Evolutionary conservation across 2,797 vertebrate genomes (phyloP), one percentile per base, ranked within the genome.

Genomic region (Sparidentex hasta): DNA sequence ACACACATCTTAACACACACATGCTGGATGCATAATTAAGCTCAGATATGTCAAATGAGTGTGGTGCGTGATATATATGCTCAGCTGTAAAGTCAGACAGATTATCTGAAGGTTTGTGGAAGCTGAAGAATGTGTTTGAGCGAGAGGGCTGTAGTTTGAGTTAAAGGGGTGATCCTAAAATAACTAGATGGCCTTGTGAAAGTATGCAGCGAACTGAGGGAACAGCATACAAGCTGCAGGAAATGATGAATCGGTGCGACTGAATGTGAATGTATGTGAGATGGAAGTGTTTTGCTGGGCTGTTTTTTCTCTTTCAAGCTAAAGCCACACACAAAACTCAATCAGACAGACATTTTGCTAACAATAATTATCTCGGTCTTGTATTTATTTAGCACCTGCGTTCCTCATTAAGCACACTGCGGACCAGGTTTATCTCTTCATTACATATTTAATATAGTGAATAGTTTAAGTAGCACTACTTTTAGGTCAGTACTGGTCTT

Each of bases 91-190:
- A 86, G 78, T 71, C 74, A 17, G 74, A 82, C 77, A n/a, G 77
- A 85, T 87, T 72, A 73, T 85, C 55, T 80, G 25, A 88, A 86
- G 79, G 78, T 79, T 85, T 88, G 76, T 86, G 84, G 84, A 92
- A 83, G 86, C 82, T 74, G 50, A 82, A 80, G 88, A 90, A 85
- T 93, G 79, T 87, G 85, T 88, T 85, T 5, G 65, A 84, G 67
- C 20, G 14, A 81, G 73, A 84, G 65, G 78, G 55, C 85, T 83
- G 85, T 75, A 89, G 85, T 92, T 90, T 83, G 64, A 87, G 46
- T 90, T 89, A 87, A 89, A 88, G 81, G 83, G 91, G 74, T 64
- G 80, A 89, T 93, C 91, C 89, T 86, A 91, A 94, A 95, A 95
- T 94, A 95, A 93, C 88, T 69, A 51, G 50, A 84, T 56, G 79